Percentiles rank a stretch among this genome's conserved stretches.
These are phyloP conservation scores for Raja brachyura DNA, from an alignment of 2,113 vertebrate genomes.

Conservation along the genomic window DNA sequence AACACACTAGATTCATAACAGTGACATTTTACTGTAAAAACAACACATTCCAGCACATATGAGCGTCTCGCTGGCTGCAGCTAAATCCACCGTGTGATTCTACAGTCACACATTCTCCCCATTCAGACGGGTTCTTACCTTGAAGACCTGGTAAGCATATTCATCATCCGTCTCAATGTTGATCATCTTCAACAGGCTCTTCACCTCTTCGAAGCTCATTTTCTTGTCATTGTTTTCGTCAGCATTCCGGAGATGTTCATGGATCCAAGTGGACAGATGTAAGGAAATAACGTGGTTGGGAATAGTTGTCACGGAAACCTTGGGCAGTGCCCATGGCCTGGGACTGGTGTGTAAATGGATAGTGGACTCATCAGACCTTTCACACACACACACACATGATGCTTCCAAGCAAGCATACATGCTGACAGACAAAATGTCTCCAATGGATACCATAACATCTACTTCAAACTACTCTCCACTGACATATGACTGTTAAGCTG, in stretches of 20 bases:
- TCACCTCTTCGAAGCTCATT: slow-evolving; percentile 90
- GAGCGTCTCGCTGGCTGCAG: not conserved
- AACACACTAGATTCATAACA: not conserved
- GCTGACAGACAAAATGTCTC: not conserved
- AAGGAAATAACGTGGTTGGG: slow-evolving; percentile 46
- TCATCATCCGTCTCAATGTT: slow-evolving; percentile 85
- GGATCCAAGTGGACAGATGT: slow-evolving; percentile 72
- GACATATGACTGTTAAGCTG: not conserved
- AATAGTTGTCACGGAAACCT: no score
- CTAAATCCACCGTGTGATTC: not conserved
- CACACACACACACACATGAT: not conserved
- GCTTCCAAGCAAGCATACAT: not conserved
- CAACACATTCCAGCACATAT: not conserved
- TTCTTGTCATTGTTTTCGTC: slow-evolving; percentile 86
- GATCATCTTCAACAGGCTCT: slow-evolving; percentile 82
- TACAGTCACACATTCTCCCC: not conserved
- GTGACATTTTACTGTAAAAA: not conserved
- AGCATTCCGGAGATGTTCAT: slow-evolving; percentile 73
- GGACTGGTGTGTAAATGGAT: not conserved
- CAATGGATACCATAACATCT: not conserved
- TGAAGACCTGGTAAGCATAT: slow-evolving; percentile 78
- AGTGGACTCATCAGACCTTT: not conserved
- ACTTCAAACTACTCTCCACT: not conserved
- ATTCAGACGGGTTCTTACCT: slow-evolving; percentile 55
- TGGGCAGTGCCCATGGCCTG: not conserved